Evolutionary conservation across 2,888 invertebrate species (phyloP).

Genomic region (Trypoxylon attenuatum): DNA sequence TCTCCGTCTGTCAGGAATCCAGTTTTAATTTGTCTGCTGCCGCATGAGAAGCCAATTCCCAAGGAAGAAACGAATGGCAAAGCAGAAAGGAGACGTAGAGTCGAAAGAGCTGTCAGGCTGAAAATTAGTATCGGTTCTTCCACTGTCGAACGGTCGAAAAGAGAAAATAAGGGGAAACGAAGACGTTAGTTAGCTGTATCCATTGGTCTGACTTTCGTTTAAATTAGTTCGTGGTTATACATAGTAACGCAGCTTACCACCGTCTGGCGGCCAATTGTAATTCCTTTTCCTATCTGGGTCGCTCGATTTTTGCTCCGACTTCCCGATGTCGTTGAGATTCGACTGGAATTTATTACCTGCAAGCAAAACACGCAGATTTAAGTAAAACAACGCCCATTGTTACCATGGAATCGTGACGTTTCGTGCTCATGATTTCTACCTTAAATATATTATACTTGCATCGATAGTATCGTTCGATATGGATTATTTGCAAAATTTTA

Average conservation of each 20-base stretch:
- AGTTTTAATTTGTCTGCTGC: not conserved
- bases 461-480: too few species aligned
- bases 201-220: conserved; percentile 16
- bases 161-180: not conserved
- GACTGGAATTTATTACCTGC: conserved; percentile 70
- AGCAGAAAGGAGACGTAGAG: not conserved
- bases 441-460: too few species aligned
- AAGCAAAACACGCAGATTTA: conserved; percentile 35
- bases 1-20: too few species aligned
- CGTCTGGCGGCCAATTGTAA: conserved; percentile 65
- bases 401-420: conserved; percentile 5
- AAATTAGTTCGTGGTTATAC: conserved; percentile 30
- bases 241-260: conserved; percentile 57
- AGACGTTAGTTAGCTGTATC: conserved; percentile 5
- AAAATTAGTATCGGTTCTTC: conserved; percentile 6
- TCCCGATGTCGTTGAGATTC: conserved; percentile 73
- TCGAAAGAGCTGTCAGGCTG: not conserved
- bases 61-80: not conserved
- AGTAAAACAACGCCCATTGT: conserved; percentile 4
- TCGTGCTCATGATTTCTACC: not conserved
- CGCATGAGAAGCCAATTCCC: not conserved
- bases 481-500: too few species aligned
- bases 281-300: conserved; percentile 67
- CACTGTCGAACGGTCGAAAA: not conserved
- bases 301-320: conserved; percentile 73